Evolutionary conservation across 2,888 invertebrate genomes (phyloP).

Genomic region (Sipha maydis): DNA sequence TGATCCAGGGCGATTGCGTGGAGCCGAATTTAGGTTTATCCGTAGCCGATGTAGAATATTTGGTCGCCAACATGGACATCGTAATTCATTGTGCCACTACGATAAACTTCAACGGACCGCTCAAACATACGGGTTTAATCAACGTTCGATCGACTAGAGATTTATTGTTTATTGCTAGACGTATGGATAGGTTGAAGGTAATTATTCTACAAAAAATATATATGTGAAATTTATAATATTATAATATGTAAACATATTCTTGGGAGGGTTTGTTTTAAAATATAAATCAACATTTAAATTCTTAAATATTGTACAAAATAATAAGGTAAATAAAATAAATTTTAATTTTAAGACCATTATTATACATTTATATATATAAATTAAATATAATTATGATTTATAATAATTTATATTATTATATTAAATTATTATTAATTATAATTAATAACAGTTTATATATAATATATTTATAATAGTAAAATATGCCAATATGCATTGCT

Average conservation of each 20-base stretch:
- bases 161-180: slow-evolving; percentile 76
- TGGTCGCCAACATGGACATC: slow-evolving; percentile 69
- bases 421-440: too few relatives aligned
- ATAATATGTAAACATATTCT: too few relatives aligned
- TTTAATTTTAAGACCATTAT: too few relatives aligned
- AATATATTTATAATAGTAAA: slow-evolving; percentile 68
- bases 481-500: slow-evolving; percentile 83
- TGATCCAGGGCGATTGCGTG: slow-evolving; percentile 76
- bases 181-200: slow-evolving; percentile 78
- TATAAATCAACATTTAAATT: too few relatives aligned
- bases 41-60: slow-evolving; percentile 72
- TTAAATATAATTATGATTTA: too few relatives aligned
- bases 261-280: too few relatives aligned
- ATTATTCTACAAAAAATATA: background rate
- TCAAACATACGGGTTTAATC: slow-evolving; percentile 79
- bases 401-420: too few relatives aligned
- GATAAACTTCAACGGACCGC: slow-evolving; percentile 85
- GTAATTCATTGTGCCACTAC: slow-evolving; percentile 92
- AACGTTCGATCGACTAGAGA: slow-evolving; percentile 82
- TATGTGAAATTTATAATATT: too few relatives aligned
- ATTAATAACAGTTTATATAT: slow-evolving; percentile 18
- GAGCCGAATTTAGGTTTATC: slow-evolving; percentile 75
- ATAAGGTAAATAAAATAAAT: too few relatives aligned
- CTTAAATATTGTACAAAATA: too few relatives aligned
- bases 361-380: too few relatives aligned